These are phyloP conservation scores for Leucophora obtusa DNA, from an alignment of 2,888 invertebrate genomes.

Conservation along the genomic window DNA sequence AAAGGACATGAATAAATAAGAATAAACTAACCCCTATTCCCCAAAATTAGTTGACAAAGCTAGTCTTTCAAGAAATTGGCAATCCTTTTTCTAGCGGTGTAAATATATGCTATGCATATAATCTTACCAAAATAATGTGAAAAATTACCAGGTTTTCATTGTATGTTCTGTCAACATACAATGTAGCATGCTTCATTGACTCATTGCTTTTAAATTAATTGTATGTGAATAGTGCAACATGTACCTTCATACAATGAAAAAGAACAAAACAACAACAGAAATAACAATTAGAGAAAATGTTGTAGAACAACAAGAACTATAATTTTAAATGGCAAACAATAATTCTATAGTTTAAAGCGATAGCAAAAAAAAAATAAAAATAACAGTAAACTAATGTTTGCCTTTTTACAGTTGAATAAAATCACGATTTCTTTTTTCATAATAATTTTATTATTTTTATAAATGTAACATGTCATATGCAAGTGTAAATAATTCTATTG, in stretches of 20 bases:
- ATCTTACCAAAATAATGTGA: constrained; percentile 3
- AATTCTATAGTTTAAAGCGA: constrained; percentile 41
- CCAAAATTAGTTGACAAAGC: too few relatives aligned
- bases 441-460: constrained; percentile 42
- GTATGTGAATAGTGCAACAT: constrained; percentile 46
- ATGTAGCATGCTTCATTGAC: constrained; percentile 66
- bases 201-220: constrained; percentile 66
- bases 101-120: neutral
- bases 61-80: neutral
- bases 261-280: neutral
- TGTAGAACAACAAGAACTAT: constrained; percentile 34
- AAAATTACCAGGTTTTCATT: constrained; percentile 41
- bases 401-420: constrained; percentile 47
- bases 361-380: constrained; percentile 23
- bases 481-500: neutral
- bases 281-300: constrained; percentile 46
- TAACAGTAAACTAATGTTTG: constrained; percentile 23
- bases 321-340: constrained; percentile 59
- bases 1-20: too few relatives aligned
- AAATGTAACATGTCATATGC: constrained; percentile 60
- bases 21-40: too few relatives aligned
- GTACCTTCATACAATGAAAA: neutral
- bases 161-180: constrained; percentile 56
- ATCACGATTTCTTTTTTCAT: constrained; percentile 41
- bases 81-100: neutral